phyloP scores from a whole-genome alignment of 2,113 vertebrate species.

The Muntiacus reevesi region DNA sequence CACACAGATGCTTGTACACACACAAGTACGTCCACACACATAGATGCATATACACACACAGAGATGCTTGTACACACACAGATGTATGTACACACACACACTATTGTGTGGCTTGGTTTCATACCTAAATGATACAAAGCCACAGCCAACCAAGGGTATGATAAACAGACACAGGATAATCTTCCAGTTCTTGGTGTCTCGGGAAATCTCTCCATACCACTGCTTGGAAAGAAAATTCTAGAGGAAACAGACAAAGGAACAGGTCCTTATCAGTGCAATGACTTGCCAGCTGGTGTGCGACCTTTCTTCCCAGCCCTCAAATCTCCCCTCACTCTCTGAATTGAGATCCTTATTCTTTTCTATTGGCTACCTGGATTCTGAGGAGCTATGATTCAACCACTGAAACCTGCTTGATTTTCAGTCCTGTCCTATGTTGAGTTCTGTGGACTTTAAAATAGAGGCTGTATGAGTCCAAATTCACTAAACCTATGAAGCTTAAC shows the following conservation, averaged over 20 bases:
- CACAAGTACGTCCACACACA: background rate
- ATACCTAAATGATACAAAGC: slow-evolving; percentile 94
- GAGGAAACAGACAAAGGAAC: slow-evolving; percentile 10
- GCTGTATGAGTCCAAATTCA: background rate
- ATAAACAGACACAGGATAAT: slow-evolving; percentile 92
- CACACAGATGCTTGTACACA: background rate
- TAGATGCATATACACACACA: no score
- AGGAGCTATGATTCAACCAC: background rate
- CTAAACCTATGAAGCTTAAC: background rate
- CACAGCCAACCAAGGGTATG: slow-evolving; percentile 91
- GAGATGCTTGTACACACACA: no score
- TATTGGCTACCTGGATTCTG: background rate
- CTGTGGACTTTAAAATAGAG: background rate
- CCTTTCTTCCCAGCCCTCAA: background rate
- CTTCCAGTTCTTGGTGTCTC: slow-evolving; percentile 94
- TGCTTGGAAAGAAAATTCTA: slow-evolving; percentile 89
- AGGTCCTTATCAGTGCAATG: background rate
- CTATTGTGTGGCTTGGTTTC: background rate
- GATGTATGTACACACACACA: background rate
- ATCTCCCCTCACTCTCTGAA: background rate
- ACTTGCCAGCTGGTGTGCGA: rapidly evolving
- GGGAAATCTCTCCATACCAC: slow-evolving; percentile 96
- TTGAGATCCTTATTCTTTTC: background rate
- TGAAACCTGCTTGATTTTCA: background rate
- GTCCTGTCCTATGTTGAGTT: background rate